Conservation (phyloP, 2,888 invertebrate genomes). For the Trichogramma dendrolimi region DNA sequence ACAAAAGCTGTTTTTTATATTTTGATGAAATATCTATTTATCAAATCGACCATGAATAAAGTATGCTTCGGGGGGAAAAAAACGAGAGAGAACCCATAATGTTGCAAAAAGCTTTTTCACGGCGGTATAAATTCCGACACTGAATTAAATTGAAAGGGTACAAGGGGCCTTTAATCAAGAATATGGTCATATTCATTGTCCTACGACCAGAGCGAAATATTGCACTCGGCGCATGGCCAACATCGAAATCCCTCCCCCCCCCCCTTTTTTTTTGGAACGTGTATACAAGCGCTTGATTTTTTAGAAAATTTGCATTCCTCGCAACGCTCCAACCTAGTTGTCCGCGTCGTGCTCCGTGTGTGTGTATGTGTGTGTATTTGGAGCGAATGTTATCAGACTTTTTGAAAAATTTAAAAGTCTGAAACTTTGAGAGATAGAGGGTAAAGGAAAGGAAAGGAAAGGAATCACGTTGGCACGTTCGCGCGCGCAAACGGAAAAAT, state of each 20-base stretch:
- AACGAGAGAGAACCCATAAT: too few species aligned
- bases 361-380: too few species aligned
- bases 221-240: slow-evolving; percentile 11
- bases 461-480: neutral
- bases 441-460: slow-evolving; percentile 5
- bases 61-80: too few species aligned
- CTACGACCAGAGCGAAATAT: neutral
- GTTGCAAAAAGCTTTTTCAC: too few species aligned
- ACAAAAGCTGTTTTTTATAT: too few species aligned
- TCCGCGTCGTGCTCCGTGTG: too few species aligned
- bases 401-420: slow-evolving; percentile 15
- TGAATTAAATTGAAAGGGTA: neutral
- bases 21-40: too few species aligned
- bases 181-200: slow-evolving; percentile 7
- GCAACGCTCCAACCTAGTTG: neutral
- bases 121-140: too few species aligned
- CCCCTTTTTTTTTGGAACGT: neutral
- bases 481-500: too few species aligned
- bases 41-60: too few species aligned
- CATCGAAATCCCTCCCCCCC: too few species aligned
- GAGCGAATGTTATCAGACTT: neutral
- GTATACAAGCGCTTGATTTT: too few species aligned
- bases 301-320: slow-evolving; percentile 12
- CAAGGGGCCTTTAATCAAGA: slow-evolving; percentile 6
- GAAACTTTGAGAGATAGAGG: neutral